Percentiles rank a stretch among this genome's conserved stretches.
Evolutionary conservation across 1,140 invertebrate genomes (phyloP).

Genomic region (Wasmannia auropunctata): DNA sequence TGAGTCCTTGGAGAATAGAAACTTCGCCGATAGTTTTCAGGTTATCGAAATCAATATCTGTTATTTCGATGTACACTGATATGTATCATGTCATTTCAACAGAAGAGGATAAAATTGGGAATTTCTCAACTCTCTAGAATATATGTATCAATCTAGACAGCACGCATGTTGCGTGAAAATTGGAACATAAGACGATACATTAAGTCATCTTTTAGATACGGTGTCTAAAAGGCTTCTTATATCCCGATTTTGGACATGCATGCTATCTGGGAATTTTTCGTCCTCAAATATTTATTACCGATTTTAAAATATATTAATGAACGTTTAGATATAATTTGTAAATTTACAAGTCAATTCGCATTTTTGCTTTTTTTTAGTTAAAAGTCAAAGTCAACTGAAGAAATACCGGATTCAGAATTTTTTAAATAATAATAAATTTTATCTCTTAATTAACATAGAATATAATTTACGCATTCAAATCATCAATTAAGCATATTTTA

Average conservation of each 20-base stretch:
- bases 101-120: not conserved
- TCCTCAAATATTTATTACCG: too few species aligned
- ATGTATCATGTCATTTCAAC: not conserved
- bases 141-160: not conserved
- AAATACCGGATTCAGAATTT: not conserved
- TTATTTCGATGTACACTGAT: not conserved
- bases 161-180: too few species aligned
- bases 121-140: not conserved
- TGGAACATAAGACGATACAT: too few species aligned
- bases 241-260: too few species aligned
- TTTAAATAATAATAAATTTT: not conserved
- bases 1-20: slow-evolving; percentile 27
- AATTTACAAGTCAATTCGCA: not conserved
- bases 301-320: not conserved
- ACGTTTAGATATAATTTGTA: not conserved
- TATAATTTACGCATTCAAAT: not conserved
- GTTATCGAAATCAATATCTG: not conserved
- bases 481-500: not conserved
- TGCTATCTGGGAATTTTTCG: too few species aligned
- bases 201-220: too few species aligned
- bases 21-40: not conserved
- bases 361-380: not conserved
- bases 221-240: too few species aligned
- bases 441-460: not conserved
- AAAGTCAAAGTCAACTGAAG: not conserved